Percentiles rank a stretch among this genome's conserved stretches.
Evolutionary conservation across 2,797 vertebrate genomes (phyloP).

Genomic region (Phrynocephalus vlangalii): DNA sequence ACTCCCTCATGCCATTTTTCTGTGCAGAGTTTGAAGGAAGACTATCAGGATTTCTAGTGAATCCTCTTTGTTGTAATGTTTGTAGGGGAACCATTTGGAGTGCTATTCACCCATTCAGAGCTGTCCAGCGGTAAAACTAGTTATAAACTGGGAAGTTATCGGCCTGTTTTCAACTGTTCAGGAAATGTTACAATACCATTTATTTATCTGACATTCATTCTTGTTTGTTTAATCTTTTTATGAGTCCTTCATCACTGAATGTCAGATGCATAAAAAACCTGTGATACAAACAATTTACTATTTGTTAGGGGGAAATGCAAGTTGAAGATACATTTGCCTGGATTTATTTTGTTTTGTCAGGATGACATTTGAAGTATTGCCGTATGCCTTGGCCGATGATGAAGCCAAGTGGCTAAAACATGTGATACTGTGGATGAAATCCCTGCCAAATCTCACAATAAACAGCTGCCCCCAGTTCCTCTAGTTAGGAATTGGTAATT

Average conservation of each 20-base stretch:
- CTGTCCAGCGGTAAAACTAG: neutral
- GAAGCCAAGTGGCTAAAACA: neutral
- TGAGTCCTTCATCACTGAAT: neutral
- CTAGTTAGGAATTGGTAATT: neutral
- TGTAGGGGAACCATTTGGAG: no score
- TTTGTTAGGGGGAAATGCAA: slow-evolving; percentile 39
- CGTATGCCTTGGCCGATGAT: neutral
- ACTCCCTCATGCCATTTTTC: no score
- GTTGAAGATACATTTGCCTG: slow-evolving; percentile 38
- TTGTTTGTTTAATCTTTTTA: neutral
- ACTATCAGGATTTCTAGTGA: no score
- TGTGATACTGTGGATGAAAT: neutral
- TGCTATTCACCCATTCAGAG: neutral
- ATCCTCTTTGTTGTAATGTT: no score
- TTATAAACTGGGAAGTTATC: neutral
- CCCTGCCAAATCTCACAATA: neutral
- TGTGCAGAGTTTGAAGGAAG: no score
- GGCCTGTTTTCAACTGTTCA: slow-evolving; percentile 25
- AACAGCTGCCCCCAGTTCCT: neutral
- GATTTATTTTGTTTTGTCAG: slow-evolving; percentile 48
- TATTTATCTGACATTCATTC: slow-evolving; percentile 10
- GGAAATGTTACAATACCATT: slow-evolving; percentile 21
- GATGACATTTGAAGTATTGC: slow-evolving; percentile 49
- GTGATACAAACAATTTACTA: slow-evolving; percentile 29
- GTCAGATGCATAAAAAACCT: neutral